These are phyloP conservation scores for Gymnobelideus leadbeateri DNA, from an alignment of 2,113 vertebrate genomes.

Conservation along the genomic window DNA sequence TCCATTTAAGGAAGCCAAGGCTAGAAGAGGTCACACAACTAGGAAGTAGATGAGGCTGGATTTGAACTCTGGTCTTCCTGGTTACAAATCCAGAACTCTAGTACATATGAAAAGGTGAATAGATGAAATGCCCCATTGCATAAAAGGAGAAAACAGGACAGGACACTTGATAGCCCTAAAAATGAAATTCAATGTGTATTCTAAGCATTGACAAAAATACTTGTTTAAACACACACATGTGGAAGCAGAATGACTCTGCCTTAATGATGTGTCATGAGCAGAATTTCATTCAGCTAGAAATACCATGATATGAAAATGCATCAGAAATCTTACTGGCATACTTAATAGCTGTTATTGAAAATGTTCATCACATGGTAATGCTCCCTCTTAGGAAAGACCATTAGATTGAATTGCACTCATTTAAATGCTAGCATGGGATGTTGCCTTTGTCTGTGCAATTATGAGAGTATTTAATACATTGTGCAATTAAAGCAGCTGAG, in stretches of 20 bases:
- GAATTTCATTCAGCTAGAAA: conserved; percentile 59
- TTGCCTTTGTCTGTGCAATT: conserved; percentile 68
- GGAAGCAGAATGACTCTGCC: conserved; percentile 41
- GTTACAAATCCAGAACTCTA: background rate
- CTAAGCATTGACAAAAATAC: conserved; percentile 30
- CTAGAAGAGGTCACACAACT: background rate
- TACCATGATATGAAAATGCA: conserved; percentile 51
- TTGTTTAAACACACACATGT: background rate
- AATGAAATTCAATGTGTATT: conserved; percentile 42
- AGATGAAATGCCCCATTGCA: background rate
- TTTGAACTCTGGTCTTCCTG: background rate
- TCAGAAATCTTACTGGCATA: conserved; percentile 73
- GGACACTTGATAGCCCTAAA: conserved; percentile 51
- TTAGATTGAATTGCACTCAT: conserved; percentile 75
- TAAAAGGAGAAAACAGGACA: conserved; percentile 11
- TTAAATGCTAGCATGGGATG: conserved; percentile 62
- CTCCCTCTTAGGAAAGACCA: conserved; percentile 54
- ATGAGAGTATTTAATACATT: conserved; percentile 51
- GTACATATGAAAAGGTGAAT: background rate
- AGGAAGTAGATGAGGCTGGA: background rate
- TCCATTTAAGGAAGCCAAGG: background rate
- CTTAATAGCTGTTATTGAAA: conserved; percentile 65
- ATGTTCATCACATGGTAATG: conserved; percentile 68
- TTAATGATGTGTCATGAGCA: conserved; percentile 48
- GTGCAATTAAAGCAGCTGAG: conserved; percentile 64